Evolutionary conservation across 2,113 vertebrate species (phyloP).

Genomic region (Limnothrissa miodon): DNA sequence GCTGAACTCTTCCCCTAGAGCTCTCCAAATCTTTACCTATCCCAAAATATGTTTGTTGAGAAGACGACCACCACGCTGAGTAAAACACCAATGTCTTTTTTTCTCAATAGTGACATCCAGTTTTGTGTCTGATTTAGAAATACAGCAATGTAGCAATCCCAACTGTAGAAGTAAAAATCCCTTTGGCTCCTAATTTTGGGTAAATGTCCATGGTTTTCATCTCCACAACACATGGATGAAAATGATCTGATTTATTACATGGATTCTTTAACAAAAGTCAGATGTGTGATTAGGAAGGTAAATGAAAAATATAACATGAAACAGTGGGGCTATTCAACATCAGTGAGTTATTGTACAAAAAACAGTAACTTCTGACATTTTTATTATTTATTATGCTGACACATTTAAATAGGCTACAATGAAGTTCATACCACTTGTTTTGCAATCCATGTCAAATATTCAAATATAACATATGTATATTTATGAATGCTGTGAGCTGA

Average conservation of each 20-base stretch:
- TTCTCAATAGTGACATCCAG: too few species aligned
- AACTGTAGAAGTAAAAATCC: too few species aligned
- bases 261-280: neutral
- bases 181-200: too few species aligned
- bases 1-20: neutral
- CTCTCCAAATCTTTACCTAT: neutral
- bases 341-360: neutral
- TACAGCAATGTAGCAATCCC: too few species aligned
- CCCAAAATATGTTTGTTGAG: too few species aligned
- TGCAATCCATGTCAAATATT: neutral
- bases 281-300: neutral
- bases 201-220: too few species aligned
- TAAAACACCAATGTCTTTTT: too few species aligned
- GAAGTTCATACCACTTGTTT: neutral
- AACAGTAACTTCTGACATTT: too few species aligned
- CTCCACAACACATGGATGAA: neutral
- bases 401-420: neutral
- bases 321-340: neutral
- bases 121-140: too few species aligned
- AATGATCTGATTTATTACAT: neutral
- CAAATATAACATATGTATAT: neutral
- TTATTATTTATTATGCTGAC: too few species aligned
- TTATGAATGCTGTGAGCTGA: neutral
- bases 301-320: neutral
- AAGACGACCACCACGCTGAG: too few species aligned